These are phyloP conservation scores for Microplitis deprimator DNA, from an alignment of 2,888 invertebrate genomes.

Conservation along the genomic window DNA sequence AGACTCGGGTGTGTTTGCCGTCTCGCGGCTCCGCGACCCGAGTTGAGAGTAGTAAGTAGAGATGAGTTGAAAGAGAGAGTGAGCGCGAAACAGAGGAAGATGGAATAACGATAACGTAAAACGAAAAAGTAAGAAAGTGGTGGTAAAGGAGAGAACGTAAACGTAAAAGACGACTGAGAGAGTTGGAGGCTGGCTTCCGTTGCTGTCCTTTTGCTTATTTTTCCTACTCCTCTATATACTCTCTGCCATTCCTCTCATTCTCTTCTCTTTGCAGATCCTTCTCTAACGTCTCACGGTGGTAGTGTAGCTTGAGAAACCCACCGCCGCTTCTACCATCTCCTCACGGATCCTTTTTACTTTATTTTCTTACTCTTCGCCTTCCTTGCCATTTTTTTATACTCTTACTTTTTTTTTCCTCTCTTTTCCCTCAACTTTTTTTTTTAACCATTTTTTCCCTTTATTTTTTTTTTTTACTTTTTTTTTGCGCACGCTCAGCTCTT, in stretches of 20 bases:
- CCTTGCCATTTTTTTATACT: slow-evolving; percentile 23
- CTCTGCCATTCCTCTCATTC: slow-evolving; percentile 25
- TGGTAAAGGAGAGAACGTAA: not conserved
- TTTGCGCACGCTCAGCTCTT: slow-evolving; percentile 59
- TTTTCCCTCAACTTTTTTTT: not conserved
- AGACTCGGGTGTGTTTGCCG: slow-evolving; percentile 48
- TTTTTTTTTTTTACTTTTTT: slow-evolving; percentile 29
- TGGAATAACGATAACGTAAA: not conserved
- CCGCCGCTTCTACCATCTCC: slow-evolving; percentile 21
- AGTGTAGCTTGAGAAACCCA: slow-evolving; percentile 25
- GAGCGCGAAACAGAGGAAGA: not conserved
- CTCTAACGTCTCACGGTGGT: slow-evolving; percentile 25
- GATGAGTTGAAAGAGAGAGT: not conserved
- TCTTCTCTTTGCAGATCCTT: slow-evolving; percentile 22
- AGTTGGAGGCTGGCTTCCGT: slow-evolving; percentile 32
- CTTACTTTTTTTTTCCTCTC: not conserved
- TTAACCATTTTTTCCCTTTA: not conserved
- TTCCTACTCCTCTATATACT: slow-evolving; percentile 39
- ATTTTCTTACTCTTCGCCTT: slow-evolving; percentile 34
- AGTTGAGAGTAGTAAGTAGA: not conserved
- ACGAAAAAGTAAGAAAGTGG: not conserved
- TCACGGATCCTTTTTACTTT: slow-evolving; percentile 14
- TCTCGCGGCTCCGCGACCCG: slow-evolving; percentile 44
- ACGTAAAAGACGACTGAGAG: not conserved
- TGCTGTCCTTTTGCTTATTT: slow-evolving; percentile 43